Conservation (phyloP, 92 coral and sea anemone species). For the Phenganax subtilis region DNA sequence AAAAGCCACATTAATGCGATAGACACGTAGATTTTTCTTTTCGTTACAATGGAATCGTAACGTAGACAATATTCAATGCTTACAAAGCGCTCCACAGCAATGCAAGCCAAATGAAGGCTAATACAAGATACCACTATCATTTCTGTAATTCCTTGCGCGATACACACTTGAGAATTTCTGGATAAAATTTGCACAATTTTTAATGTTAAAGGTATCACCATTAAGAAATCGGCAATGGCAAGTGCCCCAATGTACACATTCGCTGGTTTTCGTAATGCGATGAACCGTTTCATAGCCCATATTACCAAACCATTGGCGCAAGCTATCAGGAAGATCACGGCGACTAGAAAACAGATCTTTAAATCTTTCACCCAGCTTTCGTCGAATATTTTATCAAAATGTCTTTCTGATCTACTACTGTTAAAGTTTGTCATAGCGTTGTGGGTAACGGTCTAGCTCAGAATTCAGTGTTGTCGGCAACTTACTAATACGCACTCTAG, state of each 20-base stretch:
- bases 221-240: conserved; percentile 12
- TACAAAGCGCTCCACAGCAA: conserved; percentile 20
- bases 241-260: conserved; percentile 11
- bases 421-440: background rate
- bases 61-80: conserved; percentile 10
- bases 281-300: conserved; percentile 30
- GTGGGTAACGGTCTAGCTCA: background rate
- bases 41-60: conserved; percentile 5
- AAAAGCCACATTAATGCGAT: background rate
- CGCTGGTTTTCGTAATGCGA: conserved; percentile 19
- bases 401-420: background rate
- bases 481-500: no score
- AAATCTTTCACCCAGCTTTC: background rate
- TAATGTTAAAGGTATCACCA: conserved; percentile 15
- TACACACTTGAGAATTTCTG: background rate
- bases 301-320: conserved; percentile 17
- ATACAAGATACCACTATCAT: background rate
- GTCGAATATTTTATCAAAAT: background rate
- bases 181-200: conserved; percentile 2
- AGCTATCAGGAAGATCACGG: background rate
- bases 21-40: background rate
- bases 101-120: conserved; percentile 28
- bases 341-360: background rate
- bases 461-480: no score
- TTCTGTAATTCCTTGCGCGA: conserved; percentile 5